Evolutionary conservation across 1,140 invertebrate genomes (phyloP), one percentile per base, ranked within the genome.

Genomic region (Drosophila lacteicornis): DNA sequence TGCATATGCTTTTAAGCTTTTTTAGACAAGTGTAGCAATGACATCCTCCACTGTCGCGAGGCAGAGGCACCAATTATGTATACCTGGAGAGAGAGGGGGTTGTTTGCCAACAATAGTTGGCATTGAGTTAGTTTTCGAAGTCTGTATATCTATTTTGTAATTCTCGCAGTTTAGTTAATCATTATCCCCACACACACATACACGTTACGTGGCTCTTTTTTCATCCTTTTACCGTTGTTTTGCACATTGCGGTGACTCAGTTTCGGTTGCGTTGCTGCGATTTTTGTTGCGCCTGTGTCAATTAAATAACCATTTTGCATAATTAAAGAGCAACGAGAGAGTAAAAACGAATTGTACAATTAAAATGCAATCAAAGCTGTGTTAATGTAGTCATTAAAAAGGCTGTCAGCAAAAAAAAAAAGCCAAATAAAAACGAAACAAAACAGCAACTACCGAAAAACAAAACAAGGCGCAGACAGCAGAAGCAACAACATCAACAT

Each of bases 381-480:
- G 67, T 82, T 87, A 68, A 87, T 77, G 73, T 73, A 61, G 76
- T 78, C 67, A 77, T 87, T 86, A 82, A 79, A 82, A 75, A 86
- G 57, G 58, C 57, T 68, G 63, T 63, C 53, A 67, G 58, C 49
- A 84, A 75, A 84, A 75, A 46, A 67, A 47, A 61, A 49, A 60
- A 58, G 11, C 13, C 42, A n/a, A 15, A 61, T 43, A 36, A 60
- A 27, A 38, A 59, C 19, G 19, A 33, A 43, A 25, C 25, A 61
- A 50, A 60, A 53, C 53, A 27, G 36, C 50, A 58, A 49, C 60
- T 43, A 47, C 38, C 49, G 33, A 49, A 70, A 36, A 71, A 50
- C 42, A 79, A 71, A 80, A 69, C 59, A 79, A 73, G 63, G 40
- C 50, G 45, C 62, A 75, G 70, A 66, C 58, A 65, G 36, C 17